Evolutionary conservation across 2,888 invertebrate species (phyloP), one percentile per base, ranked within the genome.

Genomic region (Euclidia mi): DNA sequence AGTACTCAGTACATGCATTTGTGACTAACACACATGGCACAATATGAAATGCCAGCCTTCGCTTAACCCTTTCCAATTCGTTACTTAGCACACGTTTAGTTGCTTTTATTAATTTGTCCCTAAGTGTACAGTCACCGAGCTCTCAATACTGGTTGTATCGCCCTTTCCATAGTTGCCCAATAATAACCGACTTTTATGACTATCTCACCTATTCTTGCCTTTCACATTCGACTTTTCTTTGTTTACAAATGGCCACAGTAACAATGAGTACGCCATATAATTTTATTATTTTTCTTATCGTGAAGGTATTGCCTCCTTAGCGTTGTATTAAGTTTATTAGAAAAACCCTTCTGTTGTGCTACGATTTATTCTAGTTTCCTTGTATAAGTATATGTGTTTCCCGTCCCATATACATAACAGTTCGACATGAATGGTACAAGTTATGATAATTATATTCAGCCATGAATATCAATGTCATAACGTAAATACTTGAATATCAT

Each of bases 161-260:
- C 64, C 40, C 40, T 60, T 53, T 58, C 53, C 52, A 60, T 51
- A 49, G 51, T 48, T 49, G 45, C 44, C 48, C 56, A 63, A 76
- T 79, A 75, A 78, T 73, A 68, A 69, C 62, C 29, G 48, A 50
- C 65, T 62, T 81, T 80, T 79, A 81, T 55, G 65, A 69, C 44
- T 64, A 66, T 79, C 71, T 72, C 71, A 71, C 72, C 65, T 79
- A 78, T 72, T 71, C 58, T 18, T 42, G 45, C 45, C 34, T 29
- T 60, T 48, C 40, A 38, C 47, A 14, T 58, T 64, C 41, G 46
- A 41, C 34, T 56, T 50, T 65, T 68, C 47, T 72, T 71, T 58
- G 62, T 65, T 64, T 77, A 68, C 59, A 65, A 74, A 61, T 65
- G 57, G 38, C 58, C 44, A 28, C n/a, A 56, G 44, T 66, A 53